Evolutionary conservation across 2,797 vertebrate species (phyloP).

Genomic region (Petrocephalus sullivani): DNA sequence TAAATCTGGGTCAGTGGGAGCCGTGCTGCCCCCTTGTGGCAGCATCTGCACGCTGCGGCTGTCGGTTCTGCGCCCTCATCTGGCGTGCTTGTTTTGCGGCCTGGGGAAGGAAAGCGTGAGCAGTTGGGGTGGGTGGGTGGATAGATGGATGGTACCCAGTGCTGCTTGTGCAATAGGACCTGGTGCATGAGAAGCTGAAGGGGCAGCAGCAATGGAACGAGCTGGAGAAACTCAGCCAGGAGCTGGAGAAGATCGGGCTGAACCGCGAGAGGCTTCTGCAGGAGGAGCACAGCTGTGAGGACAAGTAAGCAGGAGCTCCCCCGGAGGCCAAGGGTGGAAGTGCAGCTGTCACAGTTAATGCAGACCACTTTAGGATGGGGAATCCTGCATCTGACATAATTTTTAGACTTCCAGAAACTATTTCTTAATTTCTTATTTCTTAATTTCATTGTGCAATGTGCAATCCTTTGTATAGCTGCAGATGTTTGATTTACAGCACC

Average conservation of each 20-base stretch:
- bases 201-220: slow-evolving; percentile 84
- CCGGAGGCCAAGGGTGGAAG: not conserved
- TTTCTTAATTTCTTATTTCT: no score
- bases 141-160: no score
- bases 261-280: slow-evolving; percentile 60
- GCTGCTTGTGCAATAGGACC: slow-evolving; percentile 61
- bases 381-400: not conserved
- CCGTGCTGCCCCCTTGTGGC: no score
- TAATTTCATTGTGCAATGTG: not conserved
- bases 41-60: no score
- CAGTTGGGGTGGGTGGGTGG: not conserved
- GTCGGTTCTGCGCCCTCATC: no score
- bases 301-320: slow-evolving; percentile 8
- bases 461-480: not conserved
- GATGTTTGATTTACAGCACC: not conserved
- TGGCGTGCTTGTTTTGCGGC: not conserved
- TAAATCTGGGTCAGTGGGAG: no score
- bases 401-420: not conserved
- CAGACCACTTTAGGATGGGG: not conserved
- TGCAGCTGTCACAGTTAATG: not conserved
- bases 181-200: slow-evolving; percentile 85
- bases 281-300: slow-evolving; percentile 16
- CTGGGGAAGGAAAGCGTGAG: not conserved
- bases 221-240: slow-evolving; percentile 74
- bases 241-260: slow-evolving; percentile 79